Base-by-base conservation (phyloP, 2,113 vertebrate species). In the Pelecanoides urinatrix region DNA sequence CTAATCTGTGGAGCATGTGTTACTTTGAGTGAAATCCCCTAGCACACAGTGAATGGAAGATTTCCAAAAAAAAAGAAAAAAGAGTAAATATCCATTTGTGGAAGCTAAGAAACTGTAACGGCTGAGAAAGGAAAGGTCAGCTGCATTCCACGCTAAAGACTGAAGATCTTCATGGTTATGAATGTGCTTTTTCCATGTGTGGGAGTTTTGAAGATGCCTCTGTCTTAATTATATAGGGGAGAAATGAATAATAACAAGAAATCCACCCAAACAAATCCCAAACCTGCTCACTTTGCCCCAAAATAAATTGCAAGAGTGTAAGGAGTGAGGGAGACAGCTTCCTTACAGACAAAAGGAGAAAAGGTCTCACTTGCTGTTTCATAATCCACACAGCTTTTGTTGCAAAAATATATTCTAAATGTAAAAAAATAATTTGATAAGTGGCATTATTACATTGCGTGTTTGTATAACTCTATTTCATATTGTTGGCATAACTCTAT, bases 1-100 rank as follows among this genome's bases (percentile, higher is more conserved):
- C 71, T 97, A 96, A 97, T 97, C 84, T 89, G 91, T 79, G 91
- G 84, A 92, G 81, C 89, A 91, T 94, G 95, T 97, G 96, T 95
- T 94, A 79, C 81, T 96, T 94, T 70, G 77, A 91, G 85, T 90
- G 81, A 89, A 94, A 91, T 94, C 87, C 86, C 77, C 32, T 29
- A 94, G 72, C 72, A 77, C 65, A 49, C 61, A 87, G 92, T 81
- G 73, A 92, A 89, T 94, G 94, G 91, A 95, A 92, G 2, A 21
- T 75, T 96, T 93, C 75, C n/a, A 81, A 62, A 82, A 78, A 49
- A 13, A 30, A 21, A 22, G 2, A 18, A 70, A 82, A 88, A 93
- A 90, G 26, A 87, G 61, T 81, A 89, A 96, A 90, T 95, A 96
- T 73, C 49, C 77, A 68, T 91, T 94, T 94, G 65, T 88, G 55